A percentile compares a stretch with the other conserved stretches of the same genome.
phyloP scores from a whole-genome alignment of 2,888 invertebrate genomes.

The Parochlus steinenii region DNA sequence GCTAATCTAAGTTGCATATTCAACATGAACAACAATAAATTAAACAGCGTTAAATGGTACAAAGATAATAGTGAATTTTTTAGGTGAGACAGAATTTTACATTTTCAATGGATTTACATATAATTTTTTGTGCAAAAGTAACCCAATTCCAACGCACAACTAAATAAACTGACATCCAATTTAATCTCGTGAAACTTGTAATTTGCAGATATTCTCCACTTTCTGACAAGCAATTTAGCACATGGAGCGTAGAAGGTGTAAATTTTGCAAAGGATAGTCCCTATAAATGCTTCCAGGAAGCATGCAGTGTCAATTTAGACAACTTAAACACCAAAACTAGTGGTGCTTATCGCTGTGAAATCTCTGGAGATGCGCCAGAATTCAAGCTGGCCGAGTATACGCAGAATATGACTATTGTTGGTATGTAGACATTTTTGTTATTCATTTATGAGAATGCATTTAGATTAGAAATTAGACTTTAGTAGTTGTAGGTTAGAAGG shows the following conservation, averaged over 20 bases:
- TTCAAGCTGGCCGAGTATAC: conserved; percentile 1
- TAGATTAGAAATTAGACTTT: too few relatives aligned
- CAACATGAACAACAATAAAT: conserved; percentile 32
- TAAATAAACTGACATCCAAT: neutral
- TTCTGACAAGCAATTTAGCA: conserved; percentile 6
- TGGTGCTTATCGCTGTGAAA: conserved; percentile 10
- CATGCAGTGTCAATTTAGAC: conserved; percentile 10
- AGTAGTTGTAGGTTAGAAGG: too few relatives aligned
- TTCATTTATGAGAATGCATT: too few relatives aligned
- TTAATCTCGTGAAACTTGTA: too few relatives aligned
- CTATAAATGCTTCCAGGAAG: conserved; percentile 5
- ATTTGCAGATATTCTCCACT: conserved; percentile 5
- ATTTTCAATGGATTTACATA: neutral
- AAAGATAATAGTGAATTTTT: conserved; percentile 34
- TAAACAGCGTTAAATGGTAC: conserved; percentile 37
- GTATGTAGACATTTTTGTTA: conserved; percentile 6
- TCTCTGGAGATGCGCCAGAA: conserved; percentile 8
- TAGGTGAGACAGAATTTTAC: conserved; percentile 24
- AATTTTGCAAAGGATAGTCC: conserved; percentile 6
- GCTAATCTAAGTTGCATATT: conserved; percentile 33
- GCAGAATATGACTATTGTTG: conserved; percentile 8
- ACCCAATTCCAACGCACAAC: neutral
- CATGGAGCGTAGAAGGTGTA: conserved; percentile 7
- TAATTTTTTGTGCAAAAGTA: neutral
- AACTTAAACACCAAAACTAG: conserved; percentile 7